Evolutionary conservation across 2,797 vertebrate species (phyloP), one percentile per base, ranked within the genome.

Genomic region (Champsocephalus gunnari): DNA sequence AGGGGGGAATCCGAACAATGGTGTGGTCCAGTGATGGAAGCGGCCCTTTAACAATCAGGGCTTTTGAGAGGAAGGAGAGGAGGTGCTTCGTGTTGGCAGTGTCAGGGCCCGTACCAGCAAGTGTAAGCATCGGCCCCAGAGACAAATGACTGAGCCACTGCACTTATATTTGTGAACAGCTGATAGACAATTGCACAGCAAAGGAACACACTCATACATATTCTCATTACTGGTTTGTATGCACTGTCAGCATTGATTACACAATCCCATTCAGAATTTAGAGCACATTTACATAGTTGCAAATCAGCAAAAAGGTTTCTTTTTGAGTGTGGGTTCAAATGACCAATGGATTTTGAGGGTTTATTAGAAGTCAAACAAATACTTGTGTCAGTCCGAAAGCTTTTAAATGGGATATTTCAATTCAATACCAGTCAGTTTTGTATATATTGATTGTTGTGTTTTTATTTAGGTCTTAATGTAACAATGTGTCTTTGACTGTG

Each of bases 21-120:
- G 96, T 95, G 95, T 87, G 83, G 56, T 75, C 88, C 92, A 95
- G 94, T 94, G 95, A 97, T 90, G 87, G 92, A 93, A 81, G 92
- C 85, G 83, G 87, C 90, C 91, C 80, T 92, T 86, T 38, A 89
- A 98, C 97, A 98, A 97, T 96, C 95, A 94, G 84, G 87, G 95
- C 95, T 96, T 97, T 97, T 96, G 93, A 97, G 91, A 76, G 75
- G 72, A 64, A 49, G 86, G 82, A 89, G 91, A 77, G 87, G 90
- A 89, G 93, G 87, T 73, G 80, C 85, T 90, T 83, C 63, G 59
- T 51, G 87, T 91, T 91, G 89, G 89, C 91, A 86, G 95, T 89
- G 93, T 90, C 92, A 92, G 91, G 95, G 90, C 90, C 91, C 74
- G 96, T 97, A 95, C 96, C 96, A 95, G 95, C 88, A 87, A 12